Evolutionary conservation across 2,888 invertebrate species (phyloP).

Genomic region (Trissonchulus latispiculum): DNA sequence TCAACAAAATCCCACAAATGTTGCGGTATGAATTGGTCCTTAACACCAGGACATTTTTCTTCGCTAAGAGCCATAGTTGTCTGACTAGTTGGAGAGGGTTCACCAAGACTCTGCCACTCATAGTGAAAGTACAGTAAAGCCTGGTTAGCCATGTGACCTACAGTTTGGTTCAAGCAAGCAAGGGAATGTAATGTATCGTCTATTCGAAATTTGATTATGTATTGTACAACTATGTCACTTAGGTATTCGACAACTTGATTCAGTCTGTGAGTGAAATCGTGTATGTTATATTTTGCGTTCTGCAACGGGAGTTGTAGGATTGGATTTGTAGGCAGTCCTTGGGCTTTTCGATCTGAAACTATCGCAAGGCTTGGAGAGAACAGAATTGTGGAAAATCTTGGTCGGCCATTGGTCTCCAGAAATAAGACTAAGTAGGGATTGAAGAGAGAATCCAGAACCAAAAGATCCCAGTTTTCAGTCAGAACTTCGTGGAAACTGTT

Average conservation of each 20-base stretch:
- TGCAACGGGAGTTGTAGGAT: no score
- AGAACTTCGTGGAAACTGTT: no score
- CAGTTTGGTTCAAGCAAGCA: neutral
- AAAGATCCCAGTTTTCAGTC: neutral
- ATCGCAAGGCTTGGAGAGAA: neutral
- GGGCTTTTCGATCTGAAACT: neutral
- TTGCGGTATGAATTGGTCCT: no score
- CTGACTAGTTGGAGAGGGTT: neutral
- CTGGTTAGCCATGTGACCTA: neutral
- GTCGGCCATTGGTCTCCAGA: neutral
- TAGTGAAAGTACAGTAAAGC: no score
- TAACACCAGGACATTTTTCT: neutral
- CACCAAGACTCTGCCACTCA: no score
- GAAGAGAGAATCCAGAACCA: conserved; percentile 9
- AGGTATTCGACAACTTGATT: neutral
- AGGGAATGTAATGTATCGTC: no score
- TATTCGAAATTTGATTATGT: neutral
- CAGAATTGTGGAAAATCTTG: neutral
- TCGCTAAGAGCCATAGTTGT: neutral
- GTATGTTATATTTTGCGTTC: no score
- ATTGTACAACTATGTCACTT: no score
- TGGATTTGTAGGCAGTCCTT: neutral
- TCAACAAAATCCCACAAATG: no score
- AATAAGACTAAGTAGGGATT: no score
- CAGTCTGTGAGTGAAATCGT: neutral